A percentile compares a stretch with the other conserved stretches of the same genome.
These are phyloP conservation scores for Syngnathoides biaculeatus DNA, from an alignment of 2,113 vertebrate species.

Conservation along the genomic window DNA sequence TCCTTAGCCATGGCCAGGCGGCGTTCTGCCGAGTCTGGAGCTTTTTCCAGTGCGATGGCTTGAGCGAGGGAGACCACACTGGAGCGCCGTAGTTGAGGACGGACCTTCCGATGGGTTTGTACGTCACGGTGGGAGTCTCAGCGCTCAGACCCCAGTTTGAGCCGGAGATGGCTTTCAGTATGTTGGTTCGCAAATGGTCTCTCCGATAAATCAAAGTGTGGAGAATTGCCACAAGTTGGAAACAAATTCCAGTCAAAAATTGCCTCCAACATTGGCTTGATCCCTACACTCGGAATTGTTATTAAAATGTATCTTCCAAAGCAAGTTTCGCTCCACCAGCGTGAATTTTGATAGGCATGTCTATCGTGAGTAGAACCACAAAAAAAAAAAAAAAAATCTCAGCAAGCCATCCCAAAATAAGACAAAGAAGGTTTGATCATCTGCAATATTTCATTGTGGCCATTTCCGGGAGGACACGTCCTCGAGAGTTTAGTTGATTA, in stretches of 20 bases:
- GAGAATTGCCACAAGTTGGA: neutral
- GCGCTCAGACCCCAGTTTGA: too few relatives aligned
- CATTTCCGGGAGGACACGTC: neutral
- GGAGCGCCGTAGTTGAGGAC: too few relatives aligned
- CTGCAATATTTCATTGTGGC: too few relatives aligned
- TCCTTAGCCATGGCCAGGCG: too few relatives aligned
- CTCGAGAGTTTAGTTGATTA: neutral
- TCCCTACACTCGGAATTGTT: neutral
- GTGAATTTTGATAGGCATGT: neutral
- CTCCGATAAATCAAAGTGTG: neutral
- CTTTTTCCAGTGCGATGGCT: too few relatives aligned
- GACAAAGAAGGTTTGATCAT: neutral
- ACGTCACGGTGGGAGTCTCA: too few relatives aligned
- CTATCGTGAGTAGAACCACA: neutral
- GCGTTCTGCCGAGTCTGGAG: too few relatives aligned
- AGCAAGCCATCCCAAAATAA: neutral
- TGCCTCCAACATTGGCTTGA: neutral
- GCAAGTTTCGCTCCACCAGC: neutral
- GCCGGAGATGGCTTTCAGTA: too few relatives aligned
- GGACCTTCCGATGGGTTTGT: too few relatives aligned
- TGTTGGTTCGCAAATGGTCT: neutral
- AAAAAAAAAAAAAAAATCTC: neutral
- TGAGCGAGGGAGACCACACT: too few relatives aligned
- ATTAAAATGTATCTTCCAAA: neutral
- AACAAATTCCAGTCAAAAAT: neutral